These are phyloP conservation scores for Drosophila varians DNA, from an alignment of 1,140 invertebrate genomes.

Conservation along the genomic window DNA sequence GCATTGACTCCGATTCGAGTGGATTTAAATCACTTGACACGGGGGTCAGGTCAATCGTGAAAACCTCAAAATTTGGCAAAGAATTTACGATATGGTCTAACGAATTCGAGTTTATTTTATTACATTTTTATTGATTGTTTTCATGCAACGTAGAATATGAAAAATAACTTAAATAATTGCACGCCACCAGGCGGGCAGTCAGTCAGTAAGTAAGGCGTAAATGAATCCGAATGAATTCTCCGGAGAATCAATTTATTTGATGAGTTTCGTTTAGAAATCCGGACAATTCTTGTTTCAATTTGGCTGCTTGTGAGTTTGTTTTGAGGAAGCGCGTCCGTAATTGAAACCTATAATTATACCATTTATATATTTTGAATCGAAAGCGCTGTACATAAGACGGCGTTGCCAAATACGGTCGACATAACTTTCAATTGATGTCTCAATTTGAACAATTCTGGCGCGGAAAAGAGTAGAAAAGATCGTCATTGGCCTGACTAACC, in stretches of 20 bases:
- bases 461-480: constrained; percentile 1
- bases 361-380: constrained; percentile 15
- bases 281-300: constrained; percentile 49
- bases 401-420: constrained; percentile 25
- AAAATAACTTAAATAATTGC: constrained; percentile 63
- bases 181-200: constrained; percentile 27
- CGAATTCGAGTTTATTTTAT: constrained; percentile 16
- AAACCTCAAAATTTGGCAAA: constrained; percentile 16
- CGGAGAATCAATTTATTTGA: constrained; percentile 44
- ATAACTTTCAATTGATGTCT: constrained; percentile 69
- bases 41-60: too few relatives aligned
- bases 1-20: constrained; percentile 21
- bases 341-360: constrained; percentile 71
- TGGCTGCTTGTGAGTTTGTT: constrained; percentile 19
- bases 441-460: constrained; percentile 38
- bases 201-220: too few relatives aligned
- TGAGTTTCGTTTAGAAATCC: constrained; percentile 13
- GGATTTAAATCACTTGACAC: constrained; percentile 19
- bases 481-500: too few relatives aligned
- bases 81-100: background rate
- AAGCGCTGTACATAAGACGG: constrained; percentile 6
- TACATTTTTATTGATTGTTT: constrained; percentile 39
- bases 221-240: constrained; percentile 16
- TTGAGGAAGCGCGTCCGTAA: constrained; percentile 64
- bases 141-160: constrained; percentile 9